Conservation (phyloP, 2,888 invertebrate genomes). For the Nematopogon swammerdamellus region DNA sequence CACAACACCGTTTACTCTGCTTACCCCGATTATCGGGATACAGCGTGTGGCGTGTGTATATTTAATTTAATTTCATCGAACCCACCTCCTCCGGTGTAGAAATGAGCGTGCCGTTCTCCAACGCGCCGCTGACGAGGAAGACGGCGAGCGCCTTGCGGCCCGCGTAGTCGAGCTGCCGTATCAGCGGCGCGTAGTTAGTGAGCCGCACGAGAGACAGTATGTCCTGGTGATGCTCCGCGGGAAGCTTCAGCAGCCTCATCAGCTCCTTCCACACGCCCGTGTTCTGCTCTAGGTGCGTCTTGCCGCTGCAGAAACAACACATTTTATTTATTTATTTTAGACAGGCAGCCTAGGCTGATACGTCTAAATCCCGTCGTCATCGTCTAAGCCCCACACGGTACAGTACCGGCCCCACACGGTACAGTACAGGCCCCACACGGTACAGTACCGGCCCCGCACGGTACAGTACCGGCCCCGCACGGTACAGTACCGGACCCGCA, state of each 20-base stretch:
- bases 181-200: conserved; percentile 81
- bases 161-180: conserved; percentile 82
- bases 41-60: no score
- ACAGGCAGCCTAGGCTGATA: neutral
- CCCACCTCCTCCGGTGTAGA: conserved; percentile 81
- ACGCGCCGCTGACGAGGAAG: conserved; percentile 84
- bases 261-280: conserved; percentile 90
- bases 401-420: no score
- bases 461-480: no score
- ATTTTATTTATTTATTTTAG: no score
- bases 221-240: conserved; percentile 93
- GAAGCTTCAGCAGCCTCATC: conserved; percentile 88
- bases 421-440: no score
- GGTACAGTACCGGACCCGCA: no score
- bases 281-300: conserved; percentile 62
- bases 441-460: no score
- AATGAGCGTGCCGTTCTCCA: conserved; percentile 86
- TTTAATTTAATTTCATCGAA: no score
- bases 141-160: conserved; percentile 84
- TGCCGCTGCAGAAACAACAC: conserved; percentile 39
- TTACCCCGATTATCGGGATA: no score
- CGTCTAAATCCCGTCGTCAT: neutral
- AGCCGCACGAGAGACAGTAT: conserved; percentile 83
- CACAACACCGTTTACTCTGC: no score
- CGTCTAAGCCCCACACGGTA: neutral